phyloP scores from a whole-genome alignment of 2,113 vertebrate species.

The Clinocottus analis region DNA sequence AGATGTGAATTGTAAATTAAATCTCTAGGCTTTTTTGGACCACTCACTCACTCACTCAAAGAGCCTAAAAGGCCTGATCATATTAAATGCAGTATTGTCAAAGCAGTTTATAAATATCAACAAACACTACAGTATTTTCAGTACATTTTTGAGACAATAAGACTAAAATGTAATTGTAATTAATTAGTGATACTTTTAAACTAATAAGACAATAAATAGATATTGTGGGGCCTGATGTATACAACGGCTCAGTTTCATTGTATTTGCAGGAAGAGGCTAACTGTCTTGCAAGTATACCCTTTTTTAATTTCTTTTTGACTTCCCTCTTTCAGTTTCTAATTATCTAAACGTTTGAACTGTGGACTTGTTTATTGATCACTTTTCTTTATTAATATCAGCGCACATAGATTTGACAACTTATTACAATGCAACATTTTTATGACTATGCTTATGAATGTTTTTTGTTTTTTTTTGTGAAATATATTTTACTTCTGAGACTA shows the following conservation, averaged over 20 bases:
- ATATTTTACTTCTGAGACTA: conserved; percentile 24
- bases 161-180: neutral
- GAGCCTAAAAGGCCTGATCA: neutral
- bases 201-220: neutral
- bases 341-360: neutral
- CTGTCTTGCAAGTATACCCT: neutral
- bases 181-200: neutral
- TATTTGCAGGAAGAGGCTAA: neutral
- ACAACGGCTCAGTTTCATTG: neutral
- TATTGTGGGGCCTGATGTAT: neutral
- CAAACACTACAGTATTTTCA: neutral
- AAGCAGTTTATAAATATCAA: neutral
- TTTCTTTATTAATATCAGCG: neutral
- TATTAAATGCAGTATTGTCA: neutral
- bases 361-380: neutral
- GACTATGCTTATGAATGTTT: neutral
- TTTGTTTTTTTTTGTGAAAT: neutral
- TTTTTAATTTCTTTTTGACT: neutral
- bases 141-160: neutral
- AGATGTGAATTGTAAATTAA: conserved; percentile 49
- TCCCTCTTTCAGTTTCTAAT: neutral
- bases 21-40: conserved; percentile 43
- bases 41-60: neutral
- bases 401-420: neutral
- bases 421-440: neutral